Evolutionary conservation across 2,888 invertebrate species (phyloP), one percentile per base, ranked within the genome.

Genomic region (Thymelicus lineola): DNA sequence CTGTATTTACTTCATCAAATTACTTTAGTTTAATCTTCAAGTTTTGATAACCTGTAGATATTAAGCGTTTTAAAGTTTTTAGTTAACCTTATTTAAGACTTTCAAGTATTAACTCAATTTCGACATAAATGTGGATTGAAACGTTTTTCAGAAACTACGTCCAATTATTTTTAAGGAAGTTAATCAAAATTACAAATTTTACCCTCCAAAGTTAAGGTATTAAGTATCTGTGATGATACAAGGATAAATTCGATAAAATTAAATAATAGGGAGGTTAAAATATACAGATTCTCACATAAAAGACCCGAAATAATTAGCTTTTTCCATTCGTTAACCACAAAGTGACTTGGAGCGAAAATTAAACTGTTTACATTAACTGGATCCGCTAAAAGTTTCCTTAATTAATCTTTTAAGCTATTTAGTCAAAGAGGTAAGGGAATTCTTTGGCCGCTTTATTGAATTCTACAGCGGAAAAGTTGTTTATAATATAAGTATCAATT

Each of bases 361-460:
- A 81, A 85, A 86, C 79, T 82, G 83, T 88, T 87, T 87, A 85
- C 79, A 84, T 86, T 84, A 86, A 87, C 85, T 83, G 81, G 84
- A 83, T 82, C 83, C 80, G 75, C 71, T 77, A 75, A 82, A 89
- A 90, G 75, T 86, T 89, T 91, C 84, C 84, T 85, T 90, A 90
- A 91, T 92, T 91, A 92, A 91, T 91, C 88, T 87, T 86, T 87
- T 88, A 83, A 90, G 87, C 86, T 88, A 89, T 91, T 91, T 90
- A 91, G 88, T 89, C 90, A 90, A 90, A 91, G 89, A 86, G 86
- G 87, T 75, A 77, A 88, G 85, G 85, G 84, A 90, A 90, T 89
- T 89, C 89, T 89, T 86, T 83, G 83, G 84, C 84, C 83, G 87
- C 90, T 89, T 90, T 90, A 90, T 90, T 90, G 88, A 91, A 91